Conservation (phyloP, 1,140 invertebrate species). For the Dysdera silvatica region DNA sequence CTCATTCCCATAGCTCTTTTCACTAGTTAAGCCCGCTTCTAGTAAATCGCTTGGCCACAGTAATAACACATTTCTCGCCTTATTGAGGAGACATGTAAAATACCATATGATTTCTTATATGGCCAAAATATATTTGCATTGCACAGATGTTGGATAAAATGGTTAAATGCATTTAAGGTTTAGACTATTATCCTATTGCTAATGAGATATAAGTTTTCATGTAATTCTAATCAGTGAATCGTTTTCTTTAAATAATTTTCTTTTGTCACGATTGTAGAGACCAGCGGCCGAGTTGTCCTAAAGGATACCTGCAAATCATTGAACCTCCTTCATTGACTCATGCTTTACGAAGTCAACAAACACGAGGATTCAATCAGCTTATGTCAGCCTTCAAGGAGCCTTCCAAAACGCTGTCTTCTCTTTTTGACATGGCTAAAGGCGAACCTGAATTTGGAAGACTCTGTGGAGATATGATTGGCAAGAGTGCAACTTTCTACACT, state of each 20-base stretch:
- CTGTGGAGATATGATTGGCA: constrained; percentile 33
- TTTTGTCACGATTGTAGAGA: constrained; percentile 14
- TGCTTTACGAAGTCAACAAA: constrained; percentile 27
- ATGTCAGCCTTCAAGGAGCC: constrained; percentile 30
- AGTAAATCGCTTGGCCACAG: no score
- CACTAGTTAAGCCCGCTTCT: no score
- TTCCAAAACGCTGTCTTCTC: constrained; percentile 24
- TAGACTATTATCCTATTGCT: no score
- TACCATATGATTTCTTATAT: no score
- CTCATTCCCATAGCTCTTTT: no score
- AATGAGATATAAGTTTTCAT: no score
- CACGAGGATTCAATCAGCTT: constrained; percentile 28
- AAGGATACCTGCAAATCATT: constrained; percentile 28
- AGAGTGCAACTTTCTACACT: constrained; percentile 29
- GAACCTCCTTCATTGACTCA: constrained; percentile 25
- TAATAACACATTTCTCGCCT: no score
- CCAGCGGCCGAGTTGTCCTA: constrained; percentile 13
- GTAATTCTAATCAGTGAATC: neutral
- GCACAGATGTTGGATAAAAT: no score
- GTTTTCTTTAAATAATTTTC: neutral
- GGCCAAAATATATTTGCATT: no score
- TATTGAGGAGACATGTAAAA: no score
- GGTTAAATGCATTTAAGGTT: no score
- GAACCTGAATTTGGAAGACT: constrained; percentile 29
- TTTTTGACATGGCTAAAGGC: constrained; percentile 25